Evolutionary conservation across 2,888 invertebrate species (phyloP), one percentile per base, ranked within the genome.

Genomic region (Ctenicera cuprea): DNA sequence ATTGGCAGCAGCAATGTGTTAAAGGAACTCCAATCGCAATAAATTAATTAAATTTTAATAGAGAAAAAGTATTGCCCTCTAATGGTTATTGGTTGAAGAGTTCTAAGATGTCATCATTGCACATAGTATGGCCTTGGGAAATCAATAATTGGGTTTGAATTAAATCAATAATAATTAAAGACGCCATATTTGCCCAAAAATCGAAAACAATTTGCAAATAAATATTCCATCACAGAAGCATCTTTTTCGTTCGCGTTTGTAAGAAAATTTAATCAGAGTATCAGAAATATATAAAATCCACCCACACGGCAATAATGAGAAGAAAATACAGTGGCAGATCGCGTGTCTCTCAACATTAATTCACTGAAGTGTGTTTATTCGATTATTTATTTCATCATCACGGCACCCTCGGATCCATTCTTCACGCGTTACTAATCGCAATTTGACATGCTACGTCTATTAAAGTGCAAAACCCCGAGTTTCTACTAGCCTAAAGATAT

Each of bases 231-330:
- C 33, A 33, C 33, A 9, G 4, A 33, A 33, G 5, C 26, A 26
- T 26, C 26, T 1, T 33, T 33, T 9, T 26, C 18, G 20, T 48
- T 11, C 48, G 48, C 11, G 48, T 20, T 48, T 2, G 18, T 16
- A 48, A 48, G 48, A 61, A 74, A 74, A 70, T 66, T 63, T 61
- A 74, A 69, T 63, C 45, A 72, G 43, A 61, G 22, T 57, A 48
- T 57, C 54, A 33, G 50, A 67, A 74, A 74, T 66, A 68, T 64
- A 64, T 68, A 67, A 76, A 70, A 68, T 96, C 95, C 73, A 67
- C 73, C 73, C 76, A 64, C 65, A 63, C 54, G 73, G 77, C 95
- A 96, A 74, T 76, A 76, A 91, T 91, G 88, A 86, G 88, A 77
- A 79, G 80, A 74, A 82, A 82, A 79, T 80, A 80, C 79, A 80